A percentile compares a stretch with the other conserved stretches of the same genome.
These are phyloP conservation scores for Seladonia tumulorum DNA, from an alignment of 2,888 invertebrate genomes.

Conservation along the genomic window DNA sequence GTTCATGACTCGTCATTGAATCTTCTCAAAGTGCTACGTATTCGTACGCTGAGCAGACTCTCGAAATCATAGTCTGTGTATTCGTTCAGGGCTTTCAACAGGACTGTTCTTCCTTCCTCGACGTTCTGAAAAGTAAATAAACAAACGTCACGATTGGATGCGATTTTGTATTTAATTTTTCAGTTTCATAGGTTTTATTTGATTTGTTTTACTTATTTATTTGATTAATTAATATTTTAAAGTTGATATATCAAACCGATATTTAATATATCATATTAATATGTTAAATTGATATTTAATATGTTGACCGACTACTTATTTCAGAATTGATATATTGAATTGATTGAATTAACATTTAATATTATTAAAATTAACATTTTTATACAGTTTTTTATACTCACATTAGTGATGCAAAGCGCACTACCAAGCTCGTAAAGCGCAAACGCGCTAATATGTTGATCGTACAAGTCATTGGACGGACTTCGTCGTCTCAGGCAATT, in stretches of 20 bases:
- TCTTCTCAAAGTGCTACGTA: slow-evolving; percentile 85
- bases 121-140: slow-evolving; percentile 83
- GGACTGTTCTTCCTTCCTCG: slow-evolving; percentile 85
- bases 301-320: no score
- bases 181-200: not conserved
- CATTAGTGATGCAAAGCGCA: slow-evolving; percentile 74
- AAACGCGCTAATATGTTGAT: slow-evolving; percentile 87
- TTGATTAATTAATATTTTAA: no score
- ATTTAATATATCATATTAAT: no score
- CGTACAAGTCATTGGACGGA: slow-evolving; percentile 70
- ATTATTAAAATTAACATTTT: no score
- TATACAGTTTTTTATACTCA: slow-evolving; percentile 60
- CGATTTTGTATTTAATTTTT: not conserved
- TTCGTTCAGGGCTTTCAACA: slow-evolving; percentile 85
- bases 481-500: slow-evolving; percentile 77
- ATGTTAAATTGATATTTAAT: no score
- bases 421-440: slow-evolving; percentile 88
- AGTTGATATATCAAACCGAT: no score
- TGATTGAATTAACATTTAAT: no score
- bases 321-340: no score
- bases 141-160: not conserved
- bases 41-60: slow-evolving; percentile 87
- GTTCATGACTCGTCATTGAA: slow-evolving; percentile 52
- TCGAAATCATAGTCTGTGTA: slow-evolving; percentile 89
- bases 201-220: no score